Evolutionary conservation across 2,113 vertebrate species (phyloP).

Genomic region (Pandion haliaetus): DNA sequence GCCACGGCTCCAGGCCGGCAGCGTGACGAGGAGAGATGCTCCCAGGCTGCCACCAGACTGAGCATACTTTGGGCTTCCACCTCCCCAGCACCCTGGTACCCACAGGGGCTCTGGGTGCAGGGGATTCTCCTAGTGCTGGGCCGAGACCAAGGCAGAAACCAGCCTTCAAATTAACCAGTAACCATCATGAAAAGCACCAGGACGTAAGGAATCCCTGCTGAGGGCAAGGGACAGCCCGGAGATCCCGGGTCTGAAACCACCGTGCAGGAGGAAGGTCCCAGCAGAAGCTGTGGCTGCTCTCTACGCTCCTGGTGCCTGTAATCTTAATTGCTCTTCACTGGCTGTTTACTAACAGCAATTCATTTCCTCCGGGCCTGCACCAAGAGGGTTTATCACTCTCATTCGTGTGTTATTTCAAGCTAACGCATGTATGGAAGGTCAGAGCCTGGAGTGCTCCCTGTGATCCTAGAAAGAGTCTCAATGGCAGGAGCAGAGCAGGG

Average conservation of each 20-base stretch:
- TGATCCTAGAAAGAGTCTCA: background rate
- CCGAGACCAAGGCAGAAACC: background rate
- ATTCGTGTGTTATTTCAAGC: background rate
- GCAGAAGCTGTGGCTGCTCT: background rate
- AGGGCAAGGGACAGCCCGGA: rapidly evolving
- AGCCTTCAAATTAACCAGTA: background rate
- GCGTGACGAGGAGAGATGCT: background rate
- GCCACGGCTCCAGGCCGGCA: background rate
- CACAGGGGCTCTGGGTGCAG: rapidly evolving
- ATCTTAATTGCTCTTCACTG: background rate
- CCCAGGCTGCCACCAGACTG: background rate
- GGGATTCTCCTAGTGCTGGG: background rate
- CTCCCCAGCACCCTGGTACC: background rate
- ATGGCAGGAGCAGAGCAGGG: background rate
- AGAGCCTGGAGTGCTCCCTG: background rate
- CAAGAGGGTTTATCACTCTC: background rate
- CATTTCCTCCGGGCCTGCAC: background rate
- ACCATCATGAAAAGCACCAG: background rate
- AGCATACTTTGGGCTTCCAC: background rate
- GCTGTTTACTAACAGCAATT: background rate
- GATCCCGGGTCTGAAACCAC: background rate
- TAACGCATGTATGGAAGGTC: rapidly evolving
- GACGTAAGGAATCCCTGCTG: background rate
- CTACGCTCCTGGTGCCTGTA: background rate
- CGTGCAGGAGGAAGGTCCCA: background rate